A percentile compares a stretch with the other conserved stretches of the same genome.
phyloP scores from a whole-genome alignment of 2,113 vertebrate genomes.

The Lipophrys pholis region DNA sequence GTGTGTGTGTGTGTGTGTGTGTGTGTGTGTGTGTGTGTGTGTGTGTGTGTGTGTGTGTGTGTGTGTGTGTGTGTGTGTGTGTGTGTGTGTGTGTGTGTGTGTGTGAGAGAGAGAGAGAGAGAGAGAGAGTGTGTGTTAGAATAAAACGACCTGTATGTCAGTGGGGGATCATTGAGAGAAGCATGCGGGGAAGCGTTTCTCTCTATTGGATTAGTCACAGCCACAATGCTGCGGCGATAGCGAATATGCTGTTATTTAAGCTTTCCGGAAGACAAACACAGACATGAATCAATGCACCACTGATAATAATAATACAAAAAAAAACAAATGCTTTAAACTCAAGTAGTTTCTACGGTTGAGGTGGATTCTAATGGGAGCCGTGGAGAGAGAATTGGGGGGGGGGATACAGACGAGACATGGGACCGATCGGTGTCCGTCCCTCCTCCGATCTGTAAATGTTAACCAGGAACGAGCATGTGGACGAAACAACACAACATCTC shows the following conservation, averaged over 20 bases:
- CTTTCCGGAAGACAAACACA: slow-evolving; percentile 18
- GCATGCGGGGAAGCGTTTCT: slow-evolving; percentile 36
- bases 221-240: slow-evolving; percentile 70
- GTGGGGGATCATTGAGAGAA: slow-evolving; percentile 27
- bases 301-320: too few species aligned
- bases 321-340: slow-evolving; percentile 18
- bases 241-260: slow-evolving; percentile 38
- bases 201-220: slow-evolving; percentile 75
- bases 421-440: slow-evolving; percentile 56
- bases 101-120: too few species aligned
- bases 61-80: background rate
- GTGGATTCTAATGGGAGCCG: background rate
- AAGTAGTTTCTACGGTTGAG: background rate
- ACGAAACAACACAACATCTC: slow-evolving; percentile 30
- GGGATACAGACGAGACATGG: slow-evolving; percentile 49
- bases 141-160: slow-evolving; percentile 2
- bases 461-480: slow-evolving; percentile 12
- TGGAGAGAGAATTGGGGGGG: background rate
- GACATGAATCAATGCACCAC: background rate
- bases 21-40: background rate
- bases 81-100: background rate
- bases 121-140: background rate
- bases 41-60: background rate
- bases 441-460: slow-evolving; percentile 27
- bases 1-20: background rate